These are phyloP conservation scores for Cyprinodon variegatus DNA, from an alignment of 2,113 vertebrate species.

Conservation along the genomic window DNA sequence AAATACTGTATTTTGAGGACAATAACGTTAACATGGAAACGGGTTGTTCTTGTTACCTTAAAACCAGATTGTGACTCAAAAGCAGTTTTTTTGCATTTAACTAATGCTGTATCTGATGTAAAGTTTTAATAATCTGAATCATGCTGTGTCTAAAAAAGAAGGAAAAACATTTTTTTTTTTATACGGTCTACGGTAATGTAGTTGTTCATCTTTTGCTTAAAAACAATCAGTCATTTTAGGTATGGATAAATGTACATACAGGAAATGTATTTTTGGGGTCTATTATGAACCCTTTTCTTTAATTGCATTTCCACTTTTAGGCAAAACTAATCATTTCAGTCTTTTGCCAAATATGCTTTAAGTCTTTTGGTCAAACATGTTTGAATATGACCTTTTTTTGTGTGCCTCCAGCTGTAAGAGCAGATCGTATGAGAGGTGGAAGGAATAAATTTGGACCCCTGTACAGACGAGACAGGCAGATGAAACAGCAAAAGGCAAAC, in stretches of 20 bases:
- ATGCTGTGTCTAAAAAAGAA: not conserved
- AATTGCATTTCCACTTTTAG: too few species aligned
- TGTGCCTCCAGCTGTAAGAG: constrained; percentile 77
- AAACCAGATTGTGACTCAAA: not conserved
- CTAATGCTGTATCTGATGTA: not conserved
- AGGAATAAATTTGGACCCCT: constrained; percentile 84
- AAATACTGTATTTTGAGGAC: too few species aligned
- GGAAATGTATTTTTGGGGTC: not conserved
- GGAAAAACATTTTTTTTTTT: too few species aligned
- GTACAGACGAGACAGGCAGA: constrained; percentile 79
- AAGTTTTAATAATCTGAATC: too few species aligned
- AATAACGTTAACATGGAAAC: too few species aligned
- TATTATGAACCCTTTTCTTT: not conserved
- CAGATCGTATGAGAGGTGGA: constrained; percentile 83
- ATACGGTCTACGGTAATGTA: too few species aligned
- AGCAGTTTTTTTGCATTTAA: not conserved
- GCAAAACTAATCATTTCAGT: too few species aligned
- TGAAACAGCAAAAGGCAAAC: constrained; percentile 76
- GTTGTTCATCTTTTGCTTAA: too few species aligned
- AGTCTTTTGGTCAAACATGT: not conserved
- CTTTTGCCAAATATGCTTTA: not conserved
- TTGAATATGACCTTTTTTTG: constrained; percentile 13
- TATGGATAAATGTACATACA: not conserved
- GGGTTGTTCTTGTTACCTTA: not conserved
- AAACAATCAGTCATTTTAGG: not conserved